Evolutionary conservation across 2,888 invertebrate genomes (phyloP).

Genomic region (Anoplius nigerrimus): DNA sequence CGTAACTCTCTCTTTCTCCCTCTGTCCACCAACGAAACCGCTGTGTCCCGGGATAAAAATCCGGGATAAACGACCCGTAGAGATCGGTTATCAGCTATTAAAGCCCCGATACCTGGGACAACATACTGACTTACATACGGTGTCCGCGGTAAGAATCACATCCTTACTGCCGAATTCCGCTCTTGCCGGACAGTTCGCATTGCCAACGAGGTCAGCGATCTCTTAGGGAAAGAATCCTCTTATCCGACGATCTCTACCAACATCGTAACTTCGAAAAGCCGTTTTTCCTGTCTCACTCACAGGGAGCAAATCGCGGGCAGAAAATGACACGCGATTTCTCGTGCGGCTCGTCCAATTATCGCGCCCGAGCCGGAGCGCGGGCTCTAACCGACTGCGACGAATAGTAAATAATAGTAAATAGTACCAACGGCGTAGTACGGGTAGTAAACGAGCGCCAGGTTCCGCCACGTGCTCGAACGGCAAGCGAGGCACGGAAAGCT

Average conservation of each 20-base stretch:
- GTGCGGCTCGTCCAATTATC: conserved; percentile 47
- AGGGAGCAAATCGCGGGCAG: conserved; percentile 34
- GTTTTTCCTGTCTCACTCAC: background rate
- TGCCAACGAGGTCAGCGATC: background rate
- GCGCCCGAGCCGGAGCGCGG: conserved; percentile 18
- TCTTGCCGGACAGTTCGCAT: background rate
- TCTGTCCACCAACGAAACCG: too few species aligned
- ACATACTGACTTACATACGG: too few species aligned
- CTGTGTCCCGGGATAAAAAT: too few species aligned
- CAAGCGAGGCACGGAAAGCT: too few species aligned
- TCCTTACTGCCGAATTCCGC: background rate
- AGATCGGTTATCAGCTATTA: too few species aligned
- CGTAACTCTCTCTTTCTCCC: too few species aligned
- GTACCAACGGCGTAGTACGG: conserved; percentile 26
- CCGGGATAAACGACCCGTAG: too few species aligned
- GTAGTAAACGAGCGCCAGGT: conserved; percentile 18
- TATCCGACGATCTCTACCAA: conserved; percentile 4
- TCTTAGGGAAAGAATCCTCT: background rate
- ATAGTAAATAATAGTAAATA: conserved; percentile 58
- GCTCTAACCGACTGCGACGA: conserved; percentile 41
- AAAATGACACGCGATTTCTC: conserved; percentile 40
- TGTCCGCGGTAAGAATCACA: too few species aligned
- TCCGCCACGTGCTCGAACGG: conserved; percentile 27
- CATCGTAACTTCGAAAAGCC: conserved; percentile 44
- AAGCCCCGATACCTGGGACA: too few species aligned